These are phyloP conservation scores for Hypothenemus hampei DNA, from an alignment of 1,140 invertebrate genomes.

Conservation along the genomic window DNA sequence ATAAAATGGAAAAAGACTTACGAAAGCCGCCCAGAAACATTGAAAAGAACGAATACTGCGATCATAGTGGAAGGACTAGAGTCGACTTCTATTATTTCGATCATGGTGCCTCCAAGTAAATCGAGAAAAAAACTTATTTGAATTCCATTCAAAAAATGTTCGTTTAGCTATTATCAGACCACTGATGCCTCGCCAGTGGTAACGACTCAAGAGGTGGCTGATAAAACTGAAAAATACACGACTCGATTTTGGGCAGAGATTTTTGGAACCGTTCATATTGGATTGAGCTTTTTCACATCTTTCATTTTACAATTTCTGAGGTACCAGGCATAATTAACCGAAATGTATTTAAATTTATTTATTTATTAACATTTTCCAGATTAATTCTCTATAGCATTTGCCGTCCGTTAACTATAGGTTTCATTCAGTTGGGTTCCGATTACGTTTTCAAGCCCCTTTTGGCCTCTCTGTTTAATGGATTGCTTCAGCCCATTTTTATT, in stretches of 20 bases:
- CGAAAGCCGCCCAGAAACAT: constrained; percentile 2
- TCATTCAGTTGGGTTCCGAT: constrained; percentile 59
- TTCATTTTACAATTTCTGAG: constrained; percentile 55
- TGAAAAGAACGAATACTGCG: constrained; percentile 25
- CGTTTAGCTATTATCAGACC: constrained; percentile 51
- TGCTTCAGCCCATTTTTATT: constrained; percentile 59
- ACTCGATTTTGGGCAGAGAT: constrained; percentile 63
- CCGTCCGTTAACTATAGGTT: constrained; percentile 55
- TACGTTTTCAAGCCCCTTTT: constrained; percentile 62
- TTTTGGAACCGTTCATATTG: constrained; percentile 58
- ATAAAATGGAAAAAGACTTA: constrained; percentile 20
- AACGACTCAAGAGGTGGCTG: constrained; percentile 51
- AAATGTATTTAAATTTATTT: not conserved
- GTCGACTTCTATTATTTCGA: constrained; percentile 65
- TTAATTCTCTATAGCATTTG: constrained; percentile 55
- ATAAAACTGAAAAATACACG: constrained; percentile 54
- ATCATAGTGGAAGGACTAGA: constrained; percentile 39
- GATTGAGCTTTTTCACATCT: constrained; percentile 55
- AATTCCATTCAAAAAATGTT: constrained; percentile 18
- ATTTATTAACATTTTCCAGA: constrained; percentile 37
- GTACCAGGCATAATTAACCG: constrained; percentile 24
- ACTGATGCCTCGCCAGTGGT: constrained; percentile 57
- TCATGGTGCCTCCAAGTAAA: constrained; percentile 57
- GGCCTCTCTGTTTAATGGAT: constrained; percentile 58
- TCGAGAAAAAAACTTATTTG: not conserved